Conservation (phyloP, 2,888 invertebrate genomes). For the Phyllotreta cruciferae region DNA sequence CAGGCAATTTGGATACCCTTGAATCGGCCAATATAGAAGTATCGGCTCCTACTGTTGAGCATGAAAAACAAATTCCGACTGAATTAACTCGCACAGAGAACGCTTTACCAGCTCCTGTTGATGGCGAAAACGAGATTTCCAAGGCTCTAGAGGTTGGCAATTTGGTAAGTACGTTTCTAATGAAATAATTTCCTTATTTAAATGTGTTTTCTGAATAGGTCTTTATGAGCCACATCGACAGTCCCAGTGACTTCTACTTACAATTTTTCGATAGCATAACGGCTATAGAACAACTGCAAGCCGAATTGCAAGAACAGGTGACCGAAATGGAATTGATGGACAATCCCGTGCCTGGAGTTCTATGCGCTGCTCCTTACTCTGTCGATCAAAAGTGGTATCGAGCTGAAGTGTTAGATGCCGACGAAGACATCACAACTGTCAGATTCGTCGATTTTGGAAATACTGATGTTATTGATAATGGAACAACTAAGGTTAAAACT, state of each 20-base stretch:
- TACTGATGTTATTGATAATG: conserved; percentile 75
- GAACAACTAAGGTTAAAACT: conserved; percentile 66
- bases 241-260: conserved; percentile 78
- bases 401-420: conserved; percentile 83
- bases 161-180: conserved; percentile 1
- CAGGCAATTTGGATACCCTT: background rate
- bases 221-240: conserved; percentile 75
- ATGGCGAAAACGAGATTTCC: background rate
- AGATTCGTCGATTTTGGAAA: conserved; percentile 83
- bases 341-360: conserved; percentile 66
- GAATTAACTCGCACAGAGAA: background rate
- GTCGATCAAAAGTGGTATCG: conserved; percentile 89
- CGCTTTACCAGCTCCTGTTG: background rate
- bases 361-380: conserved; percentile 81
- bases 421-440: conserved; percentile 76
- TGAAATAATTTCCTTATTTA: background rate
- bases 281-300: conserved; percentile 68
- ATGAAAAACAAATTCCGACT: background rate
- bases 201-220: conserved; percentile 53
- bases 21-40: conserved; percentile 9
- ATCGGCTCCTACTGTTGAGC: background rate
- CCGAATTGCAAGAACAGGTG: conserved; percentile 68
- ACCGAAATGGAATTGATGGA: conserved; percentile 63
- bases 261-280: conserved; percentile 68
- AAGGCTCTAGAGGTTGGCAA: background rate